Evolutionary conservation across 2,113 vertebrate species (phyloP).

Genomic region (Chlorodrepanis virens): DNA sequence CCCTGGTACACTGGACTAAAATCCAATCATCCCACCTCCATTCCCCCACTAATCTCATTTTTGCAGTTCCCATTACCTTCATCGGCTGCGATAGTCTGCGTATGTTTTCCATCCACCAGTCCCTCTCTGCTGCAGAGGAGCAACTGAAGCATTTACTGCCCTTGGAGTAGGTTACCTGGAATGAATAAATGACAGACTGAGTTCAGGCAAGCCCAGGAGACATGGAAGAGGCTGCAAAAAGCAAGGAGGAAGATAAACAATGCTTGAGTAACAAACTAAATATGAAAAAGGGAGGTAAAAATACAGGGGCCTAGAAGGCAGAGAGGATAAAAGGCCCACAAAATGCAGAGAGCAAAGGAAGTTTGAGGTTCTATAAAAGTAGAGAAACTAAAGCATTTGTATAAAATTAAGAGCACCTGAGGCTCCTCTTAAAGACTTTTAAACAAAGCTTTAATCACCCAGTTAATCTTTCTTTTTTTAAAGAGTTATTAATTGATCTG

Average conservation of each 20-base stretch:
- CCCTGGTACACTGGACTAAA: not conserved
- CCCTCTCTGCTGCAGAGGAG: slow-evolving; percentile 91
- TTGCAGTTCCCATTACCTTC: slow-evolving; percentile 80
- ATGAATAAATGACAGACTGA: slow-evolving; percentile 33
- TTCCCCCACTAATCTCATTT: not conserved
- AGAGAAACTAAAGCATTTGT: not conserved
- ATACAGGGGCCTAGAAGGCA: not conserved
- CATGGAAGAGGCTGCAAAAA: not conserved
- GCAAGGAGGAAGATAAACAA: not conserved
- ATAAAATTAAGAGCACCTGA: not conserved
- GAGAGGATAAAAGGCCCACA: not conserved
- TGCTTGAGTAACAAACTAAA: not conserved
- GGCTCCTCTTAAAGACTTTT: not conserved
- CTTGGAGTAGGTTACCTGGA: slow-evolving; percentile 89
- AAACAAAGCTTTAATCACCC: not conserved
- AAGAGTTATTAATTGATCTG: not conserved
- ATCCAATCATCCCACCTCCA: slow-evolving; percentile 11
- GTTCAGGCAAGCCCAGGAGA: not conserved
- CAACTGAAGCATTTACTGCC: slow-evolving; percentile 98
- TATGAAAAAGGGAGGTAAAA: not conserved
- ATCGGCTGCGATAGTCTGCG: slow-evolving; percentile 91
- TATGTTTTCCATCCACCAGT: slow-evolving; percentile 99
- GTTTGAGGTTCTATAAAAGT: not conserved
- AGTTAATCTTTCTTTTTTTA: not conserved
- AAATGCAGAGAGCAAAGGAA: not conserved